phyloP scores from a whole-genome alignment of 2,888 invertebrate species.

The Amiota minor region DNA sequence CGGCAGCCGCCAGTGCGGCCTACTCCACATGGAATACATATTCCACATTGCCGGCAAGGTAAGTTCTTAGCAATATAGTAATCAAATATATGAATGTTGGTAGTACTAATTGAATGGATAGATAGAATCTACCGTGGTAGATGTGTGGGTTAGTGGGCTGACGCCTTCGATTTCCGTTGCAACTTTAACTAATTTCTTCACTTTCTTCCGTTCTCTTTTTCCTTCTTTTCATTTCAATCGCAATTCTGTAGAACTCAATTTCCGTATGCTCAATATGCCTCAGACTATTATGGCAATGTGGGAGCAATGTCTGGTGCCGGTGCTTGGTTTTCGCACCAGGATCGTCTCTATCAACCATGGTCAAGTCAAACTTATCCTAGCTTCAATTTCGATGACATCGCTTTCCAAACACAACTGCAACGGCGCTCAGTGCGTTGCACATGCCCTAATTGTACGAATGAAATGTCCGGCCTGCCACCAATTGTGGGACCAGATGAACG shows the following conservation, averaged over 20 bases:
- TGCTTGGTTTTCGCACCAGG: slow-evolving; percentile 72
- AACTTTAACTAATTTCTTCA: slow-evolving; percentile 21
- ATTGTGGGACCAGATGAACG: slow-evolving; percentile 82
- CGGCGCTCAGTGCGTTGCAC: slow-evolving; percentile 84
- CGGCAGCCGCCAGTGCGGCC: slow-evolving; percentile 60
- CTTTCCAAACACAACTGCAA: slow-evolving; percentile 76
- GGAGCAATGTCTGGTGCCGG: slow-evolving; percentile 66
- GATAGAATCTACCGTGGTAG: slow-evolving; percentile 23
- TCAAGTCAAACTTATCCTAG: slow-evolving; percentile 68
- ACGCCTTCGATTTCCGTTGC: slow-evolving; percentile 10
- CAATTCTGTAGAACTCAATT: slow-evolving; percentile 65
- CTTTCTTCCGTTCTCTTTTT: slow-evolving; percentile 23
- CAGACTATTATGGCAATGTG: slow-evolving; percentile 72
- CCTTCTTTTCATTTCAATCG: background rate
- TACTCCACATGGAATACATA: slow-evolving; percentile 69
- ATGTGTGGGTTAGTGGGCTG: too few species aligned
- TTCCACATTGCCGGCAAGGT: slow-evolving; percentile 68
- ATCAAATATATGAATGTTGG: background rate
- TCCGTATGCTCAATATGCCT: slow-evolving; percentile 72
- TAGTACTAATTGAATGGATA: slow-evolving; percentile 1
- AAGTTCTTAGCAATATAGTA: slow-evolving; percentile 35
- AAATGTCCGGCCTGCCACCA: slow-evolving; percentile 84
- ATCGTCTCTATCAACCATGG: slow-evolving; percentile 71
- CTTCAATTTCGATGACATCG: slow-evolving; percentile 72
- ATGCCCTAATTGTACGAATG: slow-evolving; percentile 87